A percentile compares a stretch with the other conserved stretches of the same genome.
phyloP scores from a whole-genome alignment of 2,113 vertebrate species.

The Capra hircus region DNA sequence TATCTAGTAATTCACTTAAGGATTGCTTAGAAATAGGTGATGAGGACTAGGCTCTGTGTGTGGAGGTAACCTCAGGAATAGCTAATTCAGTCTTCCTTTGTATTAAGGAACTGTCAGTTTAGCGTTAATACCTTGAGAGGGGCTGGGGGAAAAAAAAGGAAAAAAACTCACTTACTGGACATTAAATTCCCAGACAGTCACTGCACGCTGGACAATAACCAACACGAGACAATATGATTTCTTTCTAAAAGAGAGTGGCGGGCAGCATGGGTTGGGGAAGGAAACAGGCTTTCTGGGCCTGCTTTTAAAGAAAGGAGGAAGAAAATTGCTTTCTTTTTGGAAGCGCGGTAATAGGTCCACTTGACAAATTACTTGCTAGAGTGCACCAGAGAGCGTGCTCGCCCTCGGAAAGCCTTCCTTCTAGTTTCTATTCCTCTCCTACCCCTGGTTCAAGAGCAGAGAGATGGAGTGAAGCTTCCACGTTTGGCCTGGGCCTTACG shows the following conservation, averaged over 20 bases:
- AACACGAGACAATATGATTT: not conserved
- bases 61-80: not conserved
- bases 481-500: not conserved
- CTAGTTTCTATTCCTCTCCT: not conserved
- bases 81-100: not conserved
- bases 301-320: not conserved
- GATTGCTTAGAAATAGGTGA: not conserved
- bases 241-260: not conserved
- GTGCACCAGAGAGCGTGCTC: accelerated
- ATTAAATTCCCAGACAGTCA: not conserved
- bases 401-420: not conserved
- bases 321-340: not conserved
- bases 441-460: not conserved
- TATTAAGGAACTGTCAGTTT: not conserved
- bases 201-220: not conserved
- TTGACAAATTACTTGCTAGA: not conserved
- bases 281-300: not conserved
- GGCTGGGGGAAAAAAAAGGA: not conserved
- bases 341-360: not conserved
- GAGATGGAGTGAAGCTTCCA: not conserved
- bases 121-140: not conserved
- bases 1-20: not conserved
- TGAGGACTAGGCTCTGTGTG: not conserved
- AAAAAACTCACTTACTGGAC: not conserved
- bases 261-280: accelerated